Evolutionary conservation across 2,113 vertebrate genomes (phyloP).

Genomic region (Muscicapa adusta): DNA sequence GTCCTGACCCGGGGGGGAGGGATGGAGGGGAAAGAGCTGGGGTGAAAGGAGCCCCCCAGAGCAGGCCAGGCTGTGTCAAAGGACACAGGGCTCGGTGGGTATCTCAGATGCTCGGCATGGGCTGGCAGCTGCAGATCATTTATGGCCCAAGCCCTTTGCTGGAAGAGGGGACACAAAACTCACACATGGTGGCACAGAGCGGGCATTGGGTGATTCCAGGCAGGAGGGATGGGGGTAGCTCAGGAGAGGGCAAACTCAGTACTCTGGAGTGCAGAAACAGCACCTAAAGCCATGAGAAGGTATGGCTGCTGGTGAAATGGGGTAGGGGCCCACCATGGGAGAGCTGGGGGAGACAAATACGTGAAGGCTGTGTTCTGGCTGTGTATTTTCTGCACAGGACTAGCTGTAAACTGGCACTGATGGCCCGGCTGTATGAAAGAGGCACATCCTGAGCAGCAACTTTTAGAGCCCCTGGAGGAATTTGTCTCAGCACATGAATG

Average conservation of each 20-base stretch:
- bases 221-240: background rate
- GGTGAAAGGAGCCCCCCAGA: too few relatives aligned
- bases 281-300: background rate
- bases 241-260: background rate
- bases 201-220: background rate
- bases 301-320: background rate
- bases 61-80: background rate
- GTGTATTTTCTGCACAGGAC: background rate
- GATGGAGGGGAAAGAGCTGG: background rate
- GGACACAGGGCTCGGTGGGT: accelerated
- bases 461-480: background rate
- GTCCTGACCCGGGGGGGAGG: accelerated
- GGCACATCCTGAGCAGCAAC: background rate
- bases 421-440: background rate
- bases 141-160: background rate
- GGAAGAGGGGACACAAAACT: background rate
- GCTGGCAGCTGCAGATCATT: background rate
- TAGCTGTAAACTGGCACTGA: background rate
- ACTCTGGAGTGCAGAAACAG: background rate
- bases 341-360: background rate
- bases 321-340: accelerated
- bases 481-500: accelerated
- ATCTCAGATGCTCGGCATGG: background rate
- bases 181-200: background rate
- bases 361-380: background rate